Base-by-base conservation (phyloP, 2,113 vertebrate species). In the Condylura cristata region DNA sequence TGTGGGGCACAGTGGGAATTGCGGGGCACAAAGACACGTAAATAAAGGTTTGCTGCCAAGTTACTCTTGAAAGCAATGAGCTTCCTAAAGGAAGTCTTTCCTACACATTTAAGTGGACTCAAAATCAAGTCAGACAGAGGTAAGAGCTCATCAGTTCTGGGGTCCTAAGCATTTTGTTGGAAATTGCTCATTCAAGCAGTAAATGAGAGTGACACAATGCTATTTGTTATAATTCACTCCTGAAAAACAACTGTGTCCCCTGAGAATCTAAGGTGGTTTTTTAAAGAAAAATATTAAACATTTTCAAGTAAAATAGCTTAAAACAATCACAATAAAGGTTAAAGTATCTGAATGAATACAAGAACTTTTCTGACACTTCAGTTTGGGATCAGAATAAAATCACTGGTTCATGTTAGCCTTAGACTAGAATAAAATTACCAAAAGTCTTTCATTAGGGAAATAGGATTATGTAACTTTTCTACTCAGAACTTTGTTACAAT, bases 321-420 rank as follows among this genome's bases (percentile, higher is more conserved):
- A 51, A 80, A 80, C 18, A 89, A 61, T n/a, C 80, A 63, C 74
- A 93, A 72, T 17, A 71, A 91, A 81, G 39, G 74, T 76, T 97
- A 93, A 81, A 84, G 85, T 61, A 68, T 61, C 68, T 58, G 28
- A 78, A 39, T 74, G 53, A 80, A 72, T 89, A 80, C 94, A 84
- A 80, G 18, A 84, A 81, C 88, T 95, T 88, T 41, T 66, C n/a
- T 95, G 85, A 78, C 91, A 90, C 92, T 90, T 94, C 78, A 82
- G 53, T 75, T 97, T 74, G 86, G 82, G 79, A 79, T 48, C 26
- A 88, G 78, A 89, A 94, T 74, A 83, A 78, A 78, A 86, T 63
- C 74, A 86, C 34, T 86, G 51, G 53, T 89, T 95, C 61, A 37
- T 93, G 94, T 94, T 41, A 94, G 81, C 34, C 60, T 13, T 10